Evolutionary conservation across 2,888 invertebrate species (phyloP).

Genomic region (Drosophila yooni): DNA sequence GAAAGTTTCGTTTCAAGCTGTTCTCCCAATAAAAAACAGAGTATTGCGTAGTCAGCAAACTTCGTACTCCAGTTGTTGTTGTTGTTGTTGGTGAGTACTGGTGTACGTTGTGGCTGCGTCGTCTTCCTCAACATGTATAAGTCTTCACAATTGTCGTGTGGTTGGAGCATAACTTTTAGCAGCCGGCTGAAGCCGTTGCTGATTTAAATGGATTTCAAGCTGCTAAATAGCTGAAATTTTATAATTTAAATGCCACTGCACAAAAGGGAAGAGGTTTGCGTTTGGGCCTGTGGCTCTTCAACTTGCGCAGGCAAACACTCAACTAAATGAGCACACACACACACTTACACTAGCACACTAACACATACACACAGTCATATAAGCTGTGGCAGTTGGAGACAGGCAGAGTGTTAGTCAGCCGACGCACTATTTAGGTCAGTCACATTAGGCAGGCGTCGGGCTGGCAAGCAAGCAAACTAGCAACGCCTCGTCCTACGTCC

Average conservation of each 20-base stretch:
- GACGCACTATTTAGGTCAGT: slow-evolving; percentile 81
- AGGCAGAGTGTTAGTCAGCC: slow-evolving; percentile 56
- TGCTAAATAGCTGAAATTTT: slow-evolving; percentile 73
- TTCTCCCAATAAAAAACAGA: background rate
- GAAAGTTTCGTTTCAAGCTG: background rate
- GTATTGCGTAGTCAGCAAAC: background rate
- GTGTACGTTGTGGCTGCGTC: slow-evolving; percentile 38
- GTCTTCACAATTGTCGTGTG: slow-evolving; percentile 31
- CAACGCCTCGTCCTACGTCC: slow-evolving; percentile 24
- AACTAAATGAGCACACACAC: slow-evolving; percentile 68
- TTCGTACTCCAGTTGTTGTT: background rate
- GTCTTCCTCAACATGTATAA: slow-evolving; percentile 15
- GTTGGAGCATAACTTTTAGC: slow-evolving; percentile 31
- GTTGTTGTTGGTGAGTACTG: slow-evolving; percentile 4
- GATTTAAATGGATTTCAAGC: slow-evolving; percentile 71
- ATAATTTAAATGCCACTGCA: slow-evolving; percentile 69
- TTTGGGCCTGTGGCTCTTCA: slow-evolving; percentile 52
- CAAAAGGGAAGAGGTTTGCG: slow-evolving; percentile 13
- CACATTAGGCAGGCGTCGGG: slow-evolving; percentile 76
- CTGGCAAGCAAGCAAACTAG: slow-evolving; percentile 45
- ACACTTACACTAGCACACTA: slow-evolving; percentile 17
- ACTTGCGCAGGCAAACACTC: slow-evolving; percentile 61
- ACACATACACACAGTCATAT: background rate
- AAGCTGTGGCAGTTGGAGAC: slow-evolving; percentile 24
- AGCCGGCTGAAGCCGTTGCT: slow-evolving; percentile 31